These are phyloP conservation scores for Leptobrachium ailaonicum DNA, from an alignment of 2,113 vertebrate species.

Conservation along the genomic window DNA sequence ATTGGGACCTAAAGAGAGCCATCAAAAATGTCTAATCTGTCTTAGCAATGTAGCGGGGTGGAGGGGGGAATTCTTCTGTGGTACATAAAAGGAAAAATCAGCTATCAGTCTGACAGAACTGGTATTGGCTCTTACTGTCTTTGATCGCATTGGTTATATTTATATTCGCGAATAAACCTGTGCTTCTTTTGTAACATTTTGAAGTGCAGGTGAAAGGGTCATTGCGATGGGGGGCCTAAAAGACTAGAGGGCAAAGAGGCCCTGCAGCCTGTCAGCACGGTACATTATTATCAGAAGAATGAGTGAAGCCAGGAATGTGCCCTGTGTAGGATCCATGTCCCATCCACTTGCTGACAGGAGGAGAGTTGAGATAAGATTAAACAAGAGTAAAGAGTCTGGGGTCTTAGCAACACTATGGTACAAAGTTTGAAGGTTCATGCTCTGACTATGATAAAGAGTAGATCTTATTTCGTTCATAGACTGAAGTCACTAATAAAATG, in stretches of 20 bases:
- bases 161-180: too few species aligned
- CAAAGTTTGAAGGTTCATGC: background rate
- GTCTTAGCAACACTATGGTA: background rate
- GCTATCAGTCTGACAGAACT: background rate
- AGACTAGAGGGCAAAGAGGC: slow-evolving; percentile 15
- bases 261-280: slow-evolving; percentile 20
- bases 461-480: too few species aligned
- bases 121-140: too few species aligned
- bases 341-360: slow-evolving; percentile 14
- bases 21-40: background rate
- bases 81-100: background rate
- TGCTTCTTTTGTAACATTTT: background rate
- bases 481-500: too few species aligned
- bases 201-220: background rate
- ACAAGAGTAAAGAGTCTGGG: background rate
- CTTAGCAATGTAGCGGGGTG: background rate
- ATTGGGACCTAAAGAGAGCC: background rate
- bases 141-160: too few species aligned
- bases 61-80: background rate
- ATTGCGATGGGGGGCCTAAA: background rate
- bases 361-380: slow-evolving; percentile 18
- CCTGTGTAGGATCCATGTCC: slow-evolving; percentile 9
- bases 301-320: slow-evolving; percentile 19
- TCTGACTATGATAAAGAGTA: background rate
- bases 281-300: background rate